Base-by-base conservation (phyloP, 2,797 vertebrate genomes). In the Malacoctenus gilli region DNA sequence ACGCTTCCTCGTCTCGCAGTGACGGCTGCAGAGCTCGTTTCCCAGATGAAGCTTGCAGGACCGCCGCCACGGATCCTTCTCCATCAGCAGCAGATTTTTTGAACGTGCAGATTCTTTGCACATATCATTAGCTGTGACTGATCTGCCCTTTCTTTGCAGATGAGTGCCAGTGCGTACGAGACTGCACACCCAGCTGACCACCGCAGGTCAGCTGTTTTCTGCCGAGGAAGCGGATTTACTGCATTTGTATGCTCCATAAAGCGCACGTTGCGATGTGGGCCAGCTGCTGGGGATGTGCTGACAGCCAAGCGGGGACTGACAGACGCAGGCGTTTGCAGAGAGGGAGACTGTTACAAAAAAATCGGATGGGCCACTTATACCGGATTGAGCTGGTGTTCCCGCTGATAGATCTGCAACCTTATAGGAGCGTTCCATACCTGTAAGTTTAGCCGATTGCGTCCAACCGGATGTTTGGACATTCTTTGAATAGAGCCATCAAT, bases 181-280 rank as follows among this genome's bases (percentile, higher is more conserved):
- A 38, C 20, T 31, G 28, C 20, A 36, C 18, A 67, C 16, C 32
- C 54, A 39, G 47, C 43, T 63, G 72, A 59, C 76, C 57, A 32
- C 67, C 51, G 36, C 22, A 41, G 42, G 62, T 79, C 75, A 76
- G 65, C 69, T 75, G 67, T 56, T 82, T 64, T 76, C 72, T 54
- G 15, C 42, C 4, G 16, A 56, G 18, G 41, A 25, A 72, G 43
- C 2, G 4, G 68, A 78, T 80, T 76, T 67, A 60, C 41, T 60
- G 42, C 57, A 68, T 79, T 54, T 61, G 15, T 60, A 40, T 60
- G 32, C 66, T 69, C 66, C 52, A 73, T 61, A 65, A 83, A 72
- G 31, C 62, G 44, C 59, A 53, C 49, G 61, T 58, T 43, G 23
- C 42, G 57, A 71, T 70, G 47, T 66, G 37, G 46, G 55, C 30